These are phyloP conservation scores for Eublepharis macularius DNA, from an alignment of 2,113 vertebrate species.

Conservation along the genomic window DNA sequence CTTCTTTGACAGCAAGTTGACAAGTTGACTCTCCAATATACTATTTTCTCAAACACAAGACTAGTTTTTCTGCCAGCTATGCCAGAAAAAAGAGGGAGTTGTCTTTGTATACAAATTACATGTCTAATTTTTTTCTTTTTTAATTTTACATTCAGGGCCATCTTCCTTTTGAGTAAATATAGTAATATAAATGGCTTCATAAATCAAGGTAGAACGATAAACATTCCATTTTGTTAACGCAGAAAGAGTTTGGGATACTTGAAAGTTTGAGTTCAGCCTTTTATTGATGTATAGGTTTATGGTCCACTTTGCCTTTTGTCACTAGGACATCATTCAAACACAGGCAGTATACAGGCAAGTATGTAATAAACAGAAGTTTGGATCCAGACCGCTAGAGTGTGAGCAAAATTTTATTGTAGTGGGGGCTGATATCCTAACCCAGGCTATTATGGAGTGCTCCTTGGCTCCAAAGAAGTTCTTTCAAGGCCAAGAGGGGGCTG, in stretches of 20 bases:
- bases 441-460: not conserved
- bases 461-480: not conserved
- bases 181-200: not conserved
- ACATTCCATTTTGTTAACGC: not conserved
- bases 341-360: not conserved
- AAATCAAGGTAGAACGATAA: not conserved
- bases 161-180: no score
- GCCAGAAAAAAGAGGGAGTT: no score
- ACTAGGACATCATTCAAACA: not conserved
- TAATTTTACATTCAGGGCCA: no score
- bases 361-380: not conserved
- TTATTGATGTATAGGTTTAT: not conserved
- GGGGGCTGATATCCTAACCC: not conserved
- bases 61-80: no score
- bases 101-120: no score
- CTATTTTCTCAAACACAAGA: no score
- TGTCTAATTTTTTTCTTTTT: no score
- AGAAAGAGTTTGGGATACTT: not conserved
- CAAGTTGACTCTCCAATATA: not conserved
- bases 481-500: no score
- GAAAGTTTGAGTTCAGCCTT: not conserved
- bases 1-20: not conserved
- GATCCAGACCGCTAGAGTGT: not conserved
- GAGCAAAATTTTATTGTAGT: not conserved
- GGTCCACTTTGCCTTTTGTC: not conserved